Evolutionary conservation across 2,888 invertebrate genomes (phyloP).

Genomic region (Furcula furcula): DNA sequence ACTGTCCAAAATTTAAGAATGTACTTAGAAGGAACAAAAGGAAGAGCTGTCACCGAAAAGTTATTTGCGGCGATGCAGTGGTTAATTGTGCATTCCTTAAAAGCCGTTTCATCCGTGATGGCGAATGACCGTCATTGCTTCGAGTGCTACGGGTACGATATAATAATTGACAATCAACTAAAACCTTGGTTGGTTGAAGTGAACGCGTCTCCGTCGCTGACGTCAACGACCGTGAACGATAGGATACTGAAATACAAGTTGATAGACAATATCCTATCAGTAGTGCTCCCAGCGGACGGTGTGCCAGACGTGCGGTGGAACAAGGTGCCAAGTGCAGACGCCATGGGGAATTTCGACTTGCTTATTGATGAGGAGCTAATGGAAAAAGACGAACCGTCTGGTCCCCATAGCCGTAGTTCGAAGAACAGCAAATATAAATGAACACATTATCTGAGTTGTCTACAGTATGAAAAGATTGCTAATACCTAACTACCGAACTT

Average conservation of each 20-base stretch:
- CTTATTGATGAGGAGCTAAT: conserved; percentile 91
- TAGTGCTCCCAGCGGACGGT: conserved; percentile 94
- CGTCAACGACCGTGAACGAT: conserved; percentile 97
- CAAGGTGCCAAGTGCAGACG: conserved; percentile 87
- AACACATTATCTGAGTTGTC: not conserved
- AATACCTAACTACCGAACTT: too few species aligned
- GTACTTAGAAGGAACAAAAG: conserved; percentile 94
- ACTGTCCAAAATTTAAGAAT: conserved; percentile 94
- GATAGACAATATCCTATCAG: conserved; percentile 94
- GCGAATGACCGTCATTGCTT: conserved; percentile 96
- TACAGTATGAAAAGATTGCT: not conserved
- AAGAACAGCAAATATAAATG: conserved; percentile 44
- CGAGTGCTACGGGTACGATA: conserved; percentile 97
- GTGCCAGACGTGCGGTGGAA: conserved; percentile 95
- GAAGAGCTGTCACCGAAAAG: conserved; percentile 93
- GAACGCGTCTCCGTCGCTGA: conserved; percentile 97
- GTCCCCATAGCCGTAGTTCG: conserved; percentile 32
- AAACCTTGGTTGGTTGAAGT: conserved; percentile 98
- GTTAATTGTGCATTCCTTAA: conserved; percentile 95
- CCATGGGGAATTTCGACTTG: conserved; percentile 92
- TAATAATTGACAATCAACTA: conserved; percentile 95
- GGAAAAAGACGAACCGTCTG: conserved; percentile 81
- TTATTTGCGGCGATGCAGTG: conserved; percentile 94
- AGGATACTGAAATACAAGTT: conserved; percentile 96
- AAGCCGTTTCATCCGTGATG: conserved; percentile 96